phyloP scores from a whole-genome alignment of 2,797 vertebrate species.

The Chaetodon trifasciatus region DNA sequence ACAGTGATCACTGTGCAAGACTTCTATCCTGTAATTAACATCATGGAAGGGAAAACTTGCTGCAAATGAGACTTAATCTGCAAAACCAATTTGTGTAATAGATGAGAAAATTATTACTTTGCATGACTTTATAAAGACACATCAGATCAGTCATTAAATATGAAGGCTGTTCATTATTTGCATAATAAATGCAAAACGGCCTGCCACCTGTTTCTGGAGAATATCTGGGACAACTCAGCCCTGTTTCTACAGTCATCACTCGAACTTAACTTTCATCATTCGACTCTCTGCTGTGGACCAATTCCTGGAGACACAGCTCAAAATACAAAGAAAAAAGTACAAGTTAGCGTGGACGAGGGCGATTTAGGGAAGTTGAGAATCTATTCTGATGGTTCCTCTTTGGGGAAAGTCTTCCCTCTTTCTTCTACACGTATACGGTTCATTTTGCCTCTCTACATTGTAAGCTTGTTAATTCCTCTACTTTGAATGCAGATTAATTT shows the following conservation, averaged over 20 bases:
- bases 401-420: slow-evolving; percentile 59
- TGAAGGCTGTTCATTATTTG: slow-evolving; percentile 34
- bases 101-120: neutral
- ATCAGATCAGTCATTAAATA: slow-evolving; percentile 4
- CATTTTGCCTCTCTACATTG: slow-evolving; percentile 15
- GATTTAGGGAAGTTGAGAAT: slow-evolving; percentile 63
- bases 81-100: neutral
- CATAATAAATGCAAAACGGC: slow-evolving; percentile 14
- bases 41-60: neutral
- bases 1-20: slow-evolving; percentile 10
- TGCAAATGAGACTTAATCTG: slow-evolving; percentile 16
- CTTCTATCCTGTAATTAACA: slow-evolving; percentile 13
- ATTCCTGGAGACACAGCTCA: slow-evolving; percentile 47
- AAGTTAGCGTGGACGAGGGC: slow-evolving; percentile 22
- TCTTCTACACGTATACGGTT: slow-evolving; percentile 28
- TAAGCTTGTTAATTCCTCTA: neutral
- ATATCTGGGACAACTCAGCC: slow-evolving; percentile 27
- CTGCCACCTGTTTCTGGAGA: slow-evolving; percentile 16
- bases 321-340: slow-evolving; percentile 56
- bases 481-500: slow-evolving; percentile 9
- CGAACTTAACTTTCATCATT: slow-evolving; percentile 44
- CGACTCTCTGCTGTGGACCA: slow-evolving; percentile 29
- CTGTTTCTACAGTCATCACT: slow-evolving; percentile 30
- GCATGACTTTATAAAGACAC: slow-evolving; percentile 4
- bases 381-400: slow-evolving; percentile 75